A percentile compares a stretch with the other conserved stretches of the same genome.
phyloP scores from a whole-genome alignment of 1,140 invertebrate species.

The Musca vetustissima region DNA sequence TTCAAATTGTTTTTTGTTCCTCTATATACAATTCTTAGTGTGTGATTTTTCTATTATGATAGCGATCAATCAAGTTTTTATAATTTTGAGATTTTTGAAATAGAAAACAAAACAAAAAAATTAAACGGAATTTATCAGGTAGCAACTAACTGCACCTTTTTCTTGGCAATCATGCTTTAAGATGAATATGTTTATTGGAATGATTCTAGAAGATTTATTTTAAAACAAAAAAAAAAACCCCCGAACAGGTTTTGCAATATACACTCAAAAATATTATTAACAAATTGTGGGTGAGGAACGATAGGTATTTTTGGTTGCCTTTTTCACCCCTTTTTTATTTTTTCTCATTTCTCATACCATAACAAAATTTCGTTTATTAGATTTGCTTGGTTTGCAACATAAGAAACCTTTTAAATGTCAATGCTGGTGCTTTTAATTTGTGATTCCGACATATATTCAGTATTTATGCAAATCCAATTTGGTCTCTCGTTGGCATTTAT shows the following conservation, averaged over 20 bases:
- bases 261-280: not conserved
- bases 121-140: not conserved
- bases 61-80: conserved; percentile 17
- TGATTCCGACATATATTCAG: no score
- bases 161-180: not conserved
- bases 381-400: no score
- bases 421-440: no score
- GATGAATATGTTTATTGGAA: not conserved
- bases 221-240: not conserved
- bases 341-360: no score
- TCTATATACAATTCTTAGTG: not conserved
- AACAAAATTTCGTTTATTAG: no score
- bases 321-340: no score
- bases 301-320: no score
- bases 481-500: not conserved
- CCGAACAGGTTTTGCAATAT: conserved; percentile 1
- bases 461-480: conserved; percentile 15
- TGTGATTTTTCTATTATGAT: conserved; percentile 11
- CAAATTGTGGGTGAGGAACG: no score
- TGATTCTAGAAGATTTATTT: not conserved
- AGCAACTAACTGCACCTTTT: conserved; percentile 10
- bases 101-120: no score
- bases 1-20: no score
- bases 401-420: not conserved
- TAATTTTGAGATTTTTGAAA: no score